Percentiles rank a stretch among this genome's conserved stretches.
phyloP scores from a whole-genome alignment of 2,888 invertebrate species.

The Lagria hirta region DNA sequence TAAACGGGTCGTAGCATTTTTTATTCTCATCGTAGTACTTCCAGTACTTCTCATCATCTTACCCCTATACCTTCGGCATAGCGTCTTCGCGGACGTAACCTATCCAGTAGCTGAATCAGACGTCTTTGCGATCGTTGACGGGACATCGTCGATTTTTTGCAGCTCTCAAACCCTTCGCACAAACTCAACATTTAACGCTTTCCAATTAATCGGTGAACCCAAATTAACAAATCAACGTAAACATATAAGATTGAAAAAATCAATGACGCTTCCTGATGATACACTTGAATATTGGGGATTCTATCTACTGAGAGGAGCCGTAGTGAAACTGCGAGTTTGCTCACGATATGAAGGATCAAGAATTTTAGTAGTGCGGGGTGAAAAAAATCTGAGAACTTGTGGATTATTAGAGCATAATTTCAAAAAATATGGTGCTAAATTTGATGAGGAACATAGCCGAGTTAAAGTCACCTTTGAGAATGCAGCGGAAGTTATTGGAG shows the following conservation, averaged over 20 bases:
- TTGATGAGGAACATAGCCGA: conserved; percentile 59
- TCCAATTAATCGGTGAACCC: conserved; percentile 57
- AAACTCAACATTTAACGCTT: conserved; percentile 64
- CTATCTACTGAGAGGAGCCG: conserved; percentile 76
- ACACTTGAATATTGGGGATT: conserved; percentile 89
- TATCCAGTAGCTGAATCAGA: conserved; percentile 83
- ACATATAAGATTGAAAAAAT: conserved; percentile 76
- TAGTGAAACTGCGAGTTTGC: conserved; percentile 76
- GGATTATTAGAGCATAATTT: conserved; percentile 71
- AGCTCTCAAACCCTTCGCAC: conserved; percentile 75
- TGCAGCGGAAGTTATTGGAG: conserved; percentile 56
- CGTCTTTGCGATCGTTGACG: conserved; percentile 78
- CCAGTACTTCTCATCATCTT: conserved; percentile 74
- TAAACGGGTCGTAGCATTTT: conserved; percentile 75
- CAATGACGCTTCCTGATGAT: conserved; percentile 80
- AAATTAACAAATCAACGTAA: conserved; percentile 68
- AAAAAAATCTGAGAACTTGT: conserved; percentile 74
- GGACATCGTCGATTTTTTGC: conserved; percentile 82
- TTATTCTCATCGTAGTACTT: conserved; percentile 72
- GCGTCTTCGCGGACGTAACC: conserved; percentile 73
- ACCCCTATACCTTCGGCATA: conserved; percentile 76
- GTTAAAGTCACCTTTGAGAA: conserved; percentile 63
- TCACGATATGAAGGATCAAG: conserved; percentile 78
- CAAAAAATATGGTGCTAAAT: conserved; percentile 63
- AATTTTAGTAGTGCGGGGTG: conserved; percentile 79